Conservation (phyloP, 2,888 invertebrate species). For the Xestobium rufovillosum region DNA sequence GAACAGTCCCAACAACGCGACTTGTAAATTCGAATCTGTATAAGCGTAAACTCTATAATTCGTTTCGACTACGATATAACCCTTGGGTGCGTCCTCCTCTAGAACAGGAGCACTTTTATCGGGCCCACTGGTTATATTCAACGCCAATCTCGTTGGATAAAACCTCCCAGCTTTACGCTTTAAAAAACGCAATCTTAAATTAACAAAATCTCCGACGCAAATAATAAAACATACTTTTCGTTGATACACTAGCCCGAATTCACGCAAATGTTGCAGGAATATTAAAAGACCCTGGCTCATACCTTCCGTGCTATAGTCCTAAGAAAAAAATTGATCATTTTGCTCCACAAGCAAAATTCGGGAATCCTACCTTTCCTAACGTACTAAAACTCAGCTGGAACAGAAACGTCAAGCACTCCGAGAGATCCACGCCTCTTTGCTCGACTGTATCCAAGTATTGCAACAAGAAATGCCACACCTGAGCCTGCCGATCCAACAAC, state of each 20-base stretch:
- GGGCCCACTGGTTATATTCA: constrained; percentile 66
- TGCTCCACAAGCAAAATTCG: constrained; percentile 1
- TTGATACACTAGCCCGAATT: constrained; percentile 96
- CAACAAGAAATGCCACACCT: constrained; percentile 96
- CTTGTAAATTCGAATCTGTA: constrained; percentile 85
- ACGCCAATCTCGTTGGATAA: constrained; percentile 88
- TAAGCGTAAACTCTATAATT: constrained; percentile 96
- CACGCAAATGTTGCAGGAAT: constrained; percentile 91
- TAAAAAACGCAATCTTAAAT: constrained; percentile 17
- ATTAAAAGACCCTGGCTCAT: constrained; percentile 80
- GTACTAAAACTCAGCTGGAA: constrained; percentile 94
- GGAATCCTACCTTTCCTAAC: constrained; percentile 67
- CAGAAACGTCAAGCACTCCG: constrained; percentile 90
- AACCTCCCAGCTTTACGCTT: constrained; percentile 85
- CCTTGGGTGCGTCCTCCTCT: constrained; percentile 56
- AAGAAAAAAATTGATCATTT: constrained; percentile 28
- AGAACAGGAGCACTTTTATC: constrained; percentile 40
- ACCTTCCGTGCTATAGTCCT: constrained; percentile 94
- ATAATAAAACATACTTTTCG: constrained; percentile 64
- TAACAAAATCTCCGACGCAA: neutral
- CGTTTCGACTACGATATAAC: constrained; percentile 93
- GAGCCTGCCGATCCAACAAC: constrained; percentile 84
- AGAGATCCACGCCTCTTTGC: constrained; percentile 75
- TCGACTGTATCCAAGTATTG: constrained; percentile 93
- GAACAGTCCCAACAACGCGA: constrained; percentile 87